Conservation (phyloP, 2,888 invertebrate genomes). For the Lepidonotus clava region DNA sequence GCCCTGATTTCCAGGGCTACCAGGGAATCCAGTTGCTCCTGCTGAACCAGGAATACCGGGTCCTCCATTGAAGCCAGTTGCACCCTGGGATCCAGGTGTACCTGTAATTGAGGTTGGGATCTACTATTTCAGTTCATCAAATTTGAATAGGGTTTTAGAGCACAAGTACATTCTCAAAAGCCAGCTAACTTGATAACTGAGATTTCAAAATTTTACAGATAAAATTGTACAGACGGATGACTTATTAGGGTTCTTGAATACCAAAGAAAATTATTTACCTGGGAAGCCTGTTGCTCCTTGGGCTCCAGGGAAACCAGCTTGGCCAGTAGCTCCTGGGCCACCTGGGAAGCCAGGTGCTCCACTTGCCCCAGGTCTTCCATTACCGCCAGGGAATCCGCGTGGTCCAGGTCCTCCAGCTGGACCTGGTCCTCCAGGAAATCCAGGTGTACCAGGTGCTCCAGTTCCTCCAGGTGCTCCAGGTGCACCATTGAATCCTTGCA, state of each 20-base stretch:
- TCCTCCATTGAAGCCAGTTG: conserved; percentile 46
- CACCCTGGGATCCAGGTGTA: conserved; percentile 50
- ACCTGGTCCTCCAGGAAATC: conserved; percentile 26
- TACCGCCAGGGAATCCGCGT: conserved; percentile 19
- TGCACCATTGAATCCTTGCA: too few species aligned
- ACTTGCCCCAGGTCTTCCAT: conserved; percentile 12
- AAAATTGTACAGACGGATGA: too few species aligned
- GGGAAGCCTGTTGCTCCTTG: conserved; percentile 16
- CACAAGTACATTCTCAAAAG: too few species aligned
- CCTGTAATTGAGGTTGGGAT: too few species aligned
- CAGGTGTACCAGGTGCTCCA: conserved; percentile 38
- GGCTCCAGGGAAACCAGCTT: conserved; percentile 44
- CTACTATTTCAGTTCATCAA: too few species aligned
- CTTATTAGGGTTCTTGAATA: not conserved
- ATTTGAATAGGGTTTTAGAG: too few species aligned
- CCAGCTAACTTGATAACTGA: too few species aligned
- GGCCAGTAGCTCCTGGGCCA: conserved; percentile 32
- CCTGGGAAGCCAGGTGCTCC: conserved; percentile 51
- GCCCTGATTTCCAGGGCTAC: conserved; percentile 46
- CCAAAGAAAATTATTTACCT: not conserved
- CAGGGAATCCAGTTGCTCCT: conserved; percentile 54
- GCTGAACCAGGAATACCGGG: conserved; percentile 50
- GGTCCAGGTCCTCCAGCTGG: not conserved
- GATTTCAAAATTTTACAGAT: too few species aligned
- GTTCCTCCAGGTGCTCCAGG: conserved; percentile 44